Base-by-base conservation (phyloP, 2,113 vertebrate species). In the Rhegmatorhina hoffmannsi region DNA sequence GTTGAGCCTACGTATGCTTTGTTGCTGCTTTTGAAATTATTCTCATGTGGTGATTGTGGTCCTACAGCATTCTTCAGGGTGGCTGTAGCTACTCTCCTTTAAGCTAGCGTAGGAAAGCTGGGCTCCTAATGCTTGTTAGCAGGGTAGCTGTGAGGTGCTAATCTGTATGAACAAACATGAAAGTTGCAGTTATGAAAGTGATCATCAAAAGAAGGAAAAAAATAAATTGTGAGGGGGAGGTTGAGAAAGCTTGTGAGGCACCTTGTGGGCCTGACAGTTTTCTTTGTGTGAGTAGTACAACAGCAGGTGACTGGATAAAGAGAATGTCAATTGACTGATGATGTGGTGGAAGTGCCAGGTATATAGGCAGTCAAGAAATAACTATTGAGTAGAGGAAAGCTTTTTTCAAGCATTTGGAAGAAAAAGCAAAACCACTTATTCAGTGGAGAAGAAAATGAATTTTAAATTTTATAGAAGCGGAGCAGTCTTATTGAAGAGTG, bases 81-180 rank as follows among this genome's bases (percentile, higher is more conserved):
- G 52, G 26, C 68, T 91, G 52, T 59, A 76, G 62, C 84, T 91
- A 8, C 46, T 84, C 38, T 58, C 79, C 84, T 95, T 93, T 53
- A 84, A 92, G 64, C 16, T 59, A 24, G 26, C 0, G 0, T 52
- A 75, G 69, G 77, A 92, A 73, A 89, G 55, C 70, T 91, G 84
- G 53, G 72, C 49, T 95, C 74, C 62, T 85, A n/a, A 68, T 73
- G 58, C 2, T 74, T 94, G 67, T 94, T 88, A 63, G 81, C n/a
- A 1, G 82, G 67, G 50, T 87, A 83, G 87, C 87, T 94, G 87
- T 69, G 70, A 91, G 91, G 87, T 91, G 92, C 72, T 94, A 77
- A 84, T 86, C 78, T 73, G 8, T 91, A 33, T 95, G 94, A 94
- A 73, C 59, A 74, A 88, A 94, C 87, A 90, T 81, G 75, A 97